phyloP scores from a whole-genome alignment of 2,888 invertebrate genomes.

The Polydrusus pterygomalis region DNA sequence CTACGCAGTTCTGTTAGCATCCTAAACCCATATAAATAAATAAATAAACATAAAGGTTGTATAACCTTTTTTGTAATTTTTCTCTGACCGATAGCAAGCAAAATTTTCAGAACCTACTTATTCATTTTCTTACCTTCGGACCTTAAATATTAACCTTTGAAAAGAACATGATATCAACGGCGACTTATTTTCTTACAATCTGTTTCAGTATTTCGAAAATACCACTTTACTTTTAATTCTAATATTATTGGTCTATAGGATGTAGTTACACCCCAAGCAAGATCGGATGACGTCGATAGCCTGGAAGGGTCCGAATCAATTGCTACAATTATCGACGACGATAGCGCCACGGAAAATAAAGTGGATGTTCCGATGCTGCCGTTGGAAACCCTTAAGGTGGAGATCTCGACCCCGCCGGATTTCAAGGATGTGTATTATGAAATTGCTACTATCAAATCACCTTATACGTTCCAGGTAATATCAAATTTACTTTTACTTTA shows the following conservation, averaged over 20 bases:
- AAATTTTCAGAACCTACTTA: no score
- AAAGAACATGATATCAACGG: no score
- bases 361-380: slow-evolving; percentile 77
- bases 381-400: slow-evolving; percentile 89
- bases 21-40: no score
- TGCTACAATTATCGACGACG: slow-evolving; percentile 76
- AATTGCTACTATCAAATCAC: slow-evolving; percentile 92
- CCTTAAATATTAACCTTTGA: no score
- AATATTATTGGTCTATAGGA: slow-evolving; percentile 63
- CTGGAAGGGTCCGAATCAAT: slow-evolving; percentile 84
- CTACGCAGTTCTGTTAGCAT: no score
- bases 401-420: slow-evolving; percentile 91
- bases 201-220: no score
- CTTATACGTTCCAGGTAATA: slow-evolving; percentile 90
- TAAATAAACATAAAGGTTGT: no score
- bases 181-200: no score
- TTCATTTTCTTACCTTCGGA: no score
- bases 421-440: slow-evolving; percentile 91
- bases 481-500: slow-evolving; percentile 10
- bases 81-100: no score
- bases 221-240: no score
- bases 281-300: slow-evolving; percentile 76
- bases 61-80: no score
- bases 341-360: slow-evolving; percentile 79
- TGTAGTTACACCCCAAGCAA: slow-evolving; percentile 74